Conservation (phyloP, 2,888 invertebrate genomes). For the Lasius fuliginosus region DNA sequence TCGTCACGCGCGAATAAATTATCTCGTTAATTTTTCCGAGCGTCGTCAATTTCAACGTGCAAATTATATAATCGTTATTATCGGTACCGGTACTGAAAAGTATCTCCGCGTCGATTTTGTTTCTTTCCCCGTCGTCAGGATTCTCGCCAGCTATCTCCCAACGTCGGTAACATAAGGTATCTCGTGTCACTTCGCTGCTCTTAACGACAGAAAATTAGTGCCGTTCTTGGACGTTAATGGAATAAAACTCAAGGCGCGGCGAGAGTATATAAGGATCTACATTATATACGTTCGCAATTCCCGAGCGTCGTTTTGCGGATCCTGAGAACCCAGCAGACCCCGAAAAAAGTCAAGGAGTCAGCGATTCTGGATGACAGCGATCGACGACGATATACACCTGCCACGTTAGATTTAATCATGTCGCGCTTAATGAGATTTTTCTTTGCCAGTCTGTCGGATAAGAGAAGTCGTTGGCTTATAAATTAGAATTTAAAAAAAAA, state of each 20-base stretch:
- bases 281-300: slow-evolving; percentile 66
- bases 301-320: slow-evolving; percentile 49
- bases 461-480: neutral
- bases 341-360: slow-evolving; percentile 58
- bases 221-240: slow-evolving; percentile 65
- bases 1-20: slow-evolving; percentile 9
- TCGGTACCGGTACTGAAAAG: slow-evolving; percentile 2
- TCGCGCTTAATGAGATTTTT: slow-evolving; percentile 44
- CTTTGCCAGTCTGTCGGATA: slow-evolving; percentile 1
- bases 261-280: slow-evolving; percentile 45
- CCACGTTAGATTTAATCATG: slow-evolving; percentile 61
- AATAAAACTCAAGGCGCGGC: slow-evolving; percentile 68
- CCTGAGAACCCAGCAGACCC: neutral
- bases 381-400: slow-evolving; percentile 62
- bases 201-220: slow-evolving; percentile 74
- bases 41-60: slow-evolving; percentile 40
- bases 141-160: slow-evolving; percentile 43
- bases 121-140: slow-evolving; percentile 45
- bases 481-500: neutral
- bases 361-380: slow-evolving; percentile 31
- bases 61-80: slow-evolving; percentile 61
- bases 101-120: slow-evolving; percentile 29
- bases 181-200: slow-evolving; percentile 63
- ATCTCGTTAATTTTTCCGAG: slow-evolving; percentile 34
- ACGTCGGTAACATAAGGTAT: slow-evolving; percentile 57